Base-by-base conservation (phyloP, 2,888 invertebrate species). In the Philaethria dido region DNA sequence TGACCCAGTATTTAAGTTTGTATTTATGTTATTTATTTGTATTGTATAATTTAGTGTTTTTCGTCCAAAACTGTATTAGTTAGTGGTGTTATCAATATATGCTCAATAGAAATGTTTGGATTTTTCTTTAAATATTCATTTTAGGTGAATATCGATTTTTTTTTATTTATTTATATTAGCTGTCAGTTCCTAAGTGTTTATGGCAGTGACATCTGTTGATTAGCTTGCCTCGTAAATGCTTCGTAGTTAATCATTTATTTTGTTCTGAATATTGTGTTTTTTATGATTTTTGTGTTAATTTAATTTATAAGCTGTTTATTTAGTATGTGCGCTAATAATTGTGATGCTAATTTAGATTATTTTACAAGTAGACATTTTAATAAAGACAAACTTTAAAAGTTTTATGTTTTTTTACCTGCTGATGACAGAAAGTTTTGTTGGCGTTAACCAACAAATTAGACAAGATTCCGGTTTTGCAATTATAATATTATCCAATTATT, bases 331-430 rank as follows among this genome's bases (percentile, higher is more conserved):
- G 85, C 83, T 85, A 79, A 84, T 85, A 79, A 85, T 84, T 89
- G 90, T 89, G 89, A 90, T 90, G 89, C 85, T 90, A 90, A 85
- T 90, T 88, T 88, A 89, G 85, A 86, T 85, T 84, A 87, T 84
- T 88, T 88, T 88, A 89, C 81, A 80, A 80, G 81, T 87, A 87
- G 86, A 88, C 84, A 81, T 83, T 69, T 83, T 81, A 89, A 90
- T 91, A 90, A 91, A 91, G 88, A 90, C 88, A 86, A 78, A 69
- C 69, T 83, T 85, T 29, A 33, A 78, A 77, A 81, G 82, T 83
- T 80, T 81, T 84, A 82, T 84, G 79, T 80, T 77, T 70, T 74
- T 77, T 75, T 70, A 54, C 68, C 69, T 75, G 73, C 70, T 44
- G 71, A 73, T 72, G 69, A 45, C 6, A 55, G 3, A 13, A 20